phyloP scores from a whole-genome alignment of 2,797 vertebrate species.

The Bovichtus variegatus region DNA sequence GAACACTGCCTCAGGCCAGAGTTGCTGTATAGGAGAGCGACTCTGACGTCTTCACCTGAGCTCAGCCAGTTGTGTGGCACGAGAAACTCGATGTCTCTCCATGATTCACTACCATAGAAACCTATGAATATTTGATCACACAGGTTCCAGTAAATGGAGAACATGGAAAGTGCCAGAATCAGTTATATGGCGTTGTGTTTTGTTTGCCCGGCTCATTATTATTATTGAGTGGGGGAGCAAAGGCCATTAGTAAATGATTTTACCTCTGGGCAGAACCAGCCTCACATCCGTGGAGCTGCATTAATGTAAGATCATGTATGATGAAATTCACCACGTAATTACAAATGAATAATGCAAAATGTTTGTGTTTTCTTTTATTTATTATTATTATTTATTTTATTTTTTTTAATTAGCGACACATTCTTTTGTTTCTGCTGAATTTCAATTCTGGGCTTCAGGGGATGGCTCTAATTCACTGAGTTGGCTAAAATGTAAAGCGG shows the following conservation, averaged over 20 bases:
- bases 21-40: background rate
- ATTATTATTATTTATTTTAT: no score
- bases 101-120: conserved; percentile 60
- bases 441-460: conserved; percentile 18
- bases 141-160: conserved; percentile 60
- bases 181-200: conserved; percentile 51
- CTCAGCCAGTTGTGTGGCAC: conserved; percentile 10
- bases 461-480: conserved; percentile 26
- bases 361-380: background rate
- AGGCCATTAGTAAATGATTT: conserved; percentile 53
- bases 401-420: conserved; percentile 12
- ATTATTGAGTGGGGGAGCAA: conserved; percentile 54
- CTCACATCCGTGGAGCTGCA: background rate
- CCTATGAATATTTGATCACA: conserved; percentile 72
- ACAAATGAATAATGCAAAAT: conserved; percentile 35
- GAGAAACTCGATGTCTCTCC: conserved; percentile 39
- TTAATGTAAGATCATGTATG: conserved; percentile 26
- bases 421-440: conserved; percentile 35
- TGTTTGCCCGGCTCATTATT: conserved; percentile 65
- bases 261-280: conserved; percentile 20
- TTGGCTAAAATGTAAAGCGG: conserved; percentile 26
- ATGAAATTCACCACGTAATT: conserved; percentile 38
- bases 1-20: background rate
- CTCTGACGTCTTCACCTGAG: conserved; percentile 19
- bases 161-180: conserved; percentile 47